Evolutionary conservation across 2,113 vertebrate genomes (phyloP), one percentile per base, ranked within the genome.

Genomic region (Rhea pennata): DNA sequence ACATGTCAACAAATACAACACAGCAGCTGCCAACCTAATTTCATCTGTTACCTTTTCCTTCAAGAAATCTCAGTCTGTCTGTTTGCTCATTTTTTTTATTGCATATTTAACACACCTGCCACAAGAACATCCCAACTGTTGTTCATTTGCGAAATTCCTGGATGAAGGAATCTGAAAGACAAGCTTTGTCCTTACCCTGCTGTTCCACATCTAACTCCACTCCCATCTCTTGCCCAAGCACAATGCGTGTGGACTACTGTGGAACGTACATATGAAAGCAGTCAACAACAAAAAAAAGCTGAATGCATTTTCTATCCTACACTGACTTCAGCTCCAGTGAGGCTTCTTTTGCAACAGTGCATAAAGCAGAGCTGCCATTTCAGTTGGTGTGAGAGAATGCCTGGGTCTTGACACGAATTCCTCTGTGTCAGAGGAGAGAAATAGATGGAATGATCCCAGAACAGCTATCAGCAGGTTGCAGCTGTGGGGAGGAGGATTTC

Each of bases 11-110:
- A 84, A 95, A 88, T 12, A 17, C 58, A 92, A 87, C 65, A 78
- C 29, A 89, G 58, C 90, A 95, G 84, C 88, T 96, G 90, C 9
- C 80, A 65, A 78, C 36, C 29, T 36, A 66, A 87, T 92, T 93
- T 72, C 59, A 39, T 51, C 23, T 66, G 39, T 16, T 91, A 78
- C 65, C 22, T 89, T 83, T 91, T 73, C 62, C 80, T 91, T 78
- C 80, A 92, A 53, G 66, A 91, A 91, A 87, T 81, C 53, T 93
- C 72, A 88, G 10, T 36, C 59, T 78, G 54, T 44, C 53, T 66
- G 36, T 77, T 94, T 88, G 66, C 50, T 66, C 77, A 89, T 93
- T 88, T 95, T 33, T 93, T 74, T 42, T 74, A 29, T 20, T 83
- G 31, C 15, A 56, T 40, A 92, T 72, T 56, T 59, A 97, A 84